Evolutionary conservation across 1,140 invertebrate species (phyloP), one percentile per base, ranked within the genome.

Genomic region (Philaenus spumarius): DNA sequence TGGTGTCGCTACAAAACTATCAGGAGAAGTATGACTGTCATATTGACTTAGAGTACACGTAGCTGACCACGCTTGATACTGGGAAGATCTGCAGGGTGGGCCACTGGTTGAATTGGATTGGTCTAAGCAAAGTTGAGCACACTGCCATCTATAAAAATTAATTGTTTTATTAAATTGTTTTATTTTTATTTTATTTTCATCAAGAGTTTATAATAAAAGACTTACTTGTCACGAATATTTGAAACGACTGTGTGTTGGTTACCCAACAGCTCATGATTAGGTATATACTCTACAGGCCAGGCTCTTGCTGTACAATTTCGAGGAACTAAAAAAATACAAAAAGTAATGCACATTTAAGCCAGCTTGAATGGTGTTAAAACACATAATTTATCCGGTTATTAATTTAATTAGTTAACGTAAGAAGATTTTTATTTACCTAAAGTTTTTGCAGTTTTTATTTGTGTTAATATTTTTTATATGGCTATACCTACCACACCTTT

Each of bases 11-110:
- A 55, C 71, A 62, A 79, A 79, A 1, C 77, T 75, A 23, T 71
- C 71, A 3, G 78, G 77, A 55, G 76, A 73, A 14, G 77, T 77
- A 52, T 77, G 64, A 11, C 76, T 67, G 61, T 78, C 76, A 56
- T 79, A 76, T 24, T 71, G 65, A 56, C 75, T 78, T 39, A 80
- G 64, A 1, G 71, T 65, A 61, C 78, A 80, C 1, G 43, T 62
- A 22, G 53, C 58, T 5, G 63, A 51, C 24, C 39, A 54, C 9
- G 59, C 61, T 20, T 67, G 62, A 53, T 68, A 72, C 58, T 69
- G 65, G 1, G 68, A 69, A 15, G 69, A 73, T 6, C 71, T 61
- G 60, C 76, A 78, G 6, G 64, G 63, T 68, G 72, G 20, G 19
- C 53, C 62, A 35, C 72, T 71, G 1, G 9, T 17, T 6, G 23